Base-by-base conservation (phyloP, 2,113 vertebrate species). In the Mandrillus leucophaeus region DNA sequence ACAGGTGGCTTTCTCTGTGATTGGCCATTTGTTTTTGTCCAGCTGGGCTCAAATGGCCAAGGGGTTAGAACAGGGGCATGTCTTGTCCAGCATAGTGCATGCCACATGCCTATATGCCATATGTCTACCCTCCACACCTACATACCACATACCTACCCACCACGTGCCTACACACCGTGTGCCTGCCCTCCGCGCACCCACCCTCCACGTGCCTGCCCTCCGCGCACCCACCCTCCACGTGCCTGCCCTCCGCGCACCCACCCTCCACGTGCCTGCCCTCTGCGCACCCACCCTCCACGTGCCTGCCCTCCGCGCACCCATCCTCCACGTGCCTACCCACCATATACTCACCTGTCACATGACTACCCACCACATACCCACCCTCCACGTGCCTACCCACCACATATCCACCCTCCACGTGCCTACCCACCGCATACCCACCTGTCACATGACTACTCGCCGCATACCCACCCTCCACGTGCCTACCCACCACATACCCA, bases 351-450 rank as follows among this genome's bases (percentile, higher is more conserved):
- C 40, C 40, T 5, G 5, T 5, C 40, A 40, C 40, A 5, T 40
- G 40, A 5, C 23, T 2, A 0, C 57, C 1, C 23, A 0, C 59
- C 25, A 0, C 7, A 4, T 0, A 11, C 9, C 9, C 25, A 61
- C 59, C 23, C 9, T 22, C 30, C 30, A 13, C 12, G 0, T 32
- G 30, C 25, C 27, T 64, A 12, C 61, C 27, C 10, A 0, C 30
- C 64, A 20, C 2, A 27, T 0, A 2, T 5, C 35, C 38, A 12
- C 38, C 18, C 2, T 0, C 23, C 85, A 88, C n/a, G 0, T 16
- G 12, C 5, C 12, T 16, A 5, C 10, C 8, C 25, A 0, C 8
- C n/a, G n/a, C 57, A 27, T 7, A 5, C 16, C 30, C 3, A 2
- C 27, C 23, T 1, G 0, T 5, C 61, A 32, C 4, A 0, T 30